Evolutionary conservation across 2,888 invertebrate genomes (phyloP), one percentile per base, ranked within the genome.

Genomic region (Notodonta dromedarius): DNA sequence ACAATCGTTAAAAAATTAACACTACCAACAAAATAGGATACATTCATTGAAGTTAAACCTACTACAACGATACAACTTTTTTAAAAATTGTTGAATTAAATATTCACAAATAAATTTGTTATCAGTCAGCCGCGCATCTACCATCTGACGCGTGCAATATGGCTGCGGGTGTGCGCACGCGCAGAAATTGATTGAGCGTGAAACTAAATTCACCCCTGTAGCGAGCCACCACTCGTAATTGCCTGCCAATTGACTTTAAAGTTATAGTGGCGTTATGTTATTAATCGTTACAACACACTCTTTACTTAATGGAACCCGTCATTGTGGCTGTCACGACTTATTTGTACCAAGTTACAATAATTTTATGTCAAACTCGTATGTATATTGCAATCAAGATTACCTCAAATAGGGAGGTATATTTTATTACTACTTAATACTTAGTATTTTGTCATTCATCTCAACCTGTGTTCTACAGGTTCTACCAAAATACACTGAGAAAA

Each of bases 131-230:
- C 65, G 72, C 68, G 73, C 87, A 84, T 89, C 85, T 73, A 83
- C 88, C 92, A 92, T 89, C 87, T 92, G 93, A 90, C 93, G 92
- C 90, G 92, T 91, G 91, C 93, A 93, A 91, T 93, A 92, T 93
- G 93, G 91, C 89, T 91, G 88, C 89, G 91, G 91, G 91, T 67
- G 57, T 51, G 63, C 79, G 84, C 91, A 86, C 88, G 90, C 91
- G 92, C 91, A 82, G 85, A 89, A 92, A 88, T 91, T 91, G 91
- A 93, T 93, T 92, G 93, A 92, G 88, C 93, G 91, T 93, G 91
- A 91, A 93, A 93, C 90, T 76, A 93, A 88, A 93, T 93, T 90
- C 93, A 93, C 93, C 93, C 93, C 91, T 77, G 85, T 84, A 70
- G 87, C 79, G 86, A 80, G 78, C 76, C 81, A 78, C 79, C 85